Base-by-base conservation (phyloP, 2,797 vertebrate genomes). In the Cirrhinus mrigala region DNA sequence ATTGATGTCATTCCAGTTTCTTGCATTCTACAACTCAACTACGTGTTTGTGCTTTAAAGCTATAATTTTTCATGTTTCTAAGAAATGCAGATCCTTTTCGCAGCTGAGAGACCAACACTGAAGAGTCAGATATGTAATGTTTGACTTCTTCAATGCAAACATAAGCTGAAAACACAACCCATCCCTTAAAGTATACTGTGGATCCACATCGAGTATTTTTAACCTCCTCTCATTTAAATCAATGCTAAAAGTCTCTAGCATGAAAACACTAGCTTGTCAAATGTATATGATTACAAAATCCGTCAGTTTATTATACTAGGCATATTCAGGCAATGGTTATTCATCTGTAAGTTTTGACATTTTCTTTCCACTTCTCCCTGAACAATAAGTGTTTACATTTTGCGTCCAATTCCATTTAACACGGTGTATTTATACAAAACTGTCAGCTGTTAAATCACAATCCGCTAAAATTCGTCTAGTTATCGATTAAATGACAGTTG, bases 81-180 rank as follows among this genome's bases (percentile, higher is more conserved):
- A 29, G 4, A 70, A 44, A 44, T 44, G n/a, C 11, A 0, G 37
- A 44, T 48, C 0, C 16, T 73, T 73, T 73, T 46, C 1, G 1
- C 2, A 50, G 2, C 18, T 2, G 27, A 75, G 48, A 75, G 11
- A 14, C 10, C 10, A 54, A 22, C 27, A 54, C 27, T 54, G 50
- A 75, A 54, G 16, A 54, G 27, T 54, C 16, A 54, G 50, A 54
- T 75, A 2, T 33, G 10, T 24, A 58, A 40, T 58, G n/a, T 75
- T 83, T 83, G 24, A 66, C 48, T 24, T 77, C 18, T 69, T 68
- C 37, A 56, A 20, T 37, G 74, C 62, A 77, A 84, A 84, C 6
- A 83, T 18, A 6, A 52, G 16, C 40, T 66, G 44, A 64, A 54
- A 66, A 24, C 46, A 40, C 50, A 46, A 62, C 40, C 46, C 29